Base-by-base conservation (phyloP, 2,888 invertebrate genomes). In the Aphrophora alni region DNA sequence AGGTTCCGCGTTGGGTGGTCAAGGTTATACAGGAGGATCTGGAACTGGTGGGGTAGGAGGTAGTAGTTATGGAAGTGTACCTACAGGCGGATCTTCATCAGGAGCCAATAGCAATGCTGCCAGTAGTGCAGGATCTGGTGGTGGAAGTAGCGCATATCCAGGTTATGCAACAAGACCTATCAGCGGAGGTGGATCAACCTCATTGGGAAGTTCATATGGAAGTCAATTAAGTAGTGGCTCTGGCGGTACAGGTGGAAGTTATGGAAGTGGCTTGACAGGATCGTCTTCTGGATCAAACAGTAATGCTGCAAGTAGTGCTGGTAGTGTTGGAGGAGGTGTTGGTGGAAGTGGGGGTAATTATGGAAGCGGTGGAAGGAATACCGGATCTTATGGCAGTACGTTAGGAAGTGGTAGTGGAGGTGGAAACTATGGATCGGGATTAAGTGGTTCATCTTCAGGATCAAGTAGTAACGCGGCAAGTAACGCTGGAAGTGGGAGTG, bases 131-230 rank as follows among this genome's bases (percentile, higher is more conserved):
- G 76, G 59, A 2, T 3, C 14, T 21, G 59, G 68, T 25, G 76
- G 51, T 21, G 28, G 75, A 14, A 10, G 33, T 14, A 27, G 59
- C 14, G 75, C 51, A 27, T 44, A 44, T 24, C 26, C 38, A 44
- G 44, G 75, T 4, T 12, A 17, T 17, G 0, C 75, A 59, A 5
- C 71, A 28, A 3, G 28, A 77, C 33, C 33, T 24, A 69, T 44
- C 59, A 8, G 28, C 44, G 75, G 72, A 76, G 38, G 76, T 17
- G 81, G 81, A 27, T 10, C 21, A 14, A 69, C 77, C 21, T 12
- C 28, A 25, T 69, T 69, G 3, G 75, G 75, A n/a, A 38, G 75
- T 14, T 70, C 72, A 51, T 72, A 74, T 21, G 69, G 77, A 27
- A 81, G 73, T 81, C 21, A 72, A 4, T 75, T 68, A 70, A 71